Evolutionary conservation across 2,113 vertebrate genomes (phyloP), one percentile per base, ranked within the genome.

Genomic region (Psammodynastes pulverulentus): DNA sequence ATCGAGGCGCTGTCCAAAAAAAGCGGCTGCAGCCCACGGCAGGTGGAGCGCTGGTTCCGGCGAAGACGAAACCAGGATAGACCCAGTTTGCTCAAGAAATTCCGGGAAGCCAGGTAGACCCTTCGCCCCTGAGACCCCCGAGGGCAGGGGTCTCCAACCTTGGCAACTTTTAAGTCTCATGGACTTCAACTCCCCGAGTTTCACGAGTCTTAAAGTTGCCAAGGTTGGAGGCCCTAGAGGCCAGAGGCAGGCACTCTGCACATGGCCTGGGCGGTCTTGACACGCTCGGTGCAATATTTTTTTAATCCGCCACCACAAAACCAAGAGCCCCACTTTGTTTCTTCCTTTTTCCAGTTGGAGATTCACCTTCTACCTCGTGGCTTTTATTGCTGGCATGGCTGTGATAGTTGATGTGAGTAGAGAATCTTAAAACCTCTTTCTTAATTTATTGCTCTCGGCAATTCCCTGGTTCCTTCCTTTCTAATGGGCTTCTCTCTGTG

Each of bases 291-390:
- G 17, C 21, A 10, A 53, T 5, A 5, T 1, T 52, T 26, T 48
- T 13, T 72, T 29, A 19, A 0, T 46, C 93, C 93, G 39, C 34
- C 23, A 26, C 0, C 2, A 23, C 19, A 23, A 43, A 84, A 84
- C 39, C 39, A 1, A 48, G 23, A 48, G 9, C 17, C 29, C 17
- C 67, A 87, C 0, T 96, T 91, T 91, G 92, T 94, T 93, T 94
- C 94, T 97, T 98, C 97, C 97, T 98, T 97, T 9, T 97, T 98
- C 92, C 98, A 99, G 99, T 97, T 99, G 99, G 99, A 98, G 99
- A 97, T 99, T 99, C 98, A 99, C 98, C 6, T 99, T 98, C 98
- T 99, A 99, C 98, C 98, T 99, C 97, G 89, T 99, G 96, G 98
- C 98, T 97, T 99, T 99, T 98, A 97, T 98, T 97, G 98, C 98